Conservation (phyloP, 2,797 vertebrate genomes). For the Pristis pectinata region DNA sequence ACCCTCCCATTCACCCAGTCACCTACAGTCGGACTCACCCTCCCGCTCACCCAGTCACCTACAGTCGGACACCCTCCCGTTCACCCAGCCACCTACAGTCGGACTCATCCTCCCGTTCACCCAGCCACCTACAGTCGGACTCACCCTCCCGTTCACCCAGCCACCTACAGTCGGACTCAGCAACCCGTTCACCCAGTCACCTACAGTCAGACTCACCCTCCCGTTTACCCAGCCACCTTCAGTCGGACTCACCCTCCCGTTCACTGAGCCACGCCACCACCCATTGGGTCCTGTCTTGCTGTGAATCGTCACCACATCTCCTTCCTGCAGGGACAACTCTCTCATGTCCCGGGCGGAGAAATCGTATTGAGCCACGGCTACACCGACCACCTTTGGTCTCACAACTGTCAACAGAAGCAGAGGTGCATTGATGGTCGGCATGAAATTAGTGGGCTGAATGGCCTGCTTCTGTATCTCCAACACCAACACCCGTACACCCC, state of each 20-base stretch:
- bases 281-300: constrained; percentile 88
- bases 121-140: too few relatives aligned
- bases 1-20: too few relatives aligned
- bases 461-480: too few relatives aligned
- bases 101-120: too few relatives aligned
- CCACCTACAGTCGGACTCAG: too few relatives aligned
- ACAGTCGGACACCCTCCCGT: too few relatives aligned
- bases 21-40: too few relatives aligned
- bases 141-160: too few relatives aligned
- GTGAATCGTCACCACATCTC: constrained; percentile 91
- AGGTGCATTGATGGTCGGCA: not conserved
- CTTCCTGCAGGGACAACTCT: constrained; percentile 83
- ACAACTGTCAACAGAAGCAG: constrained; percentile 64
- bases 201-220: not conserved
- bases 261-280: constrained; percentile 96
- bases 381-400: constrained; percentile 82
- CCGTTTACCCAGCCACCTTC: not conserved
- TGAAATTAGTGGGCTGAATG: too few relatives aligned
- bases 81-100: too few relatives aligned
- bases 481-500: not conserved
- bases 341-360: constrained; percentile 89
- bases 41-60: too few relatives aligned
- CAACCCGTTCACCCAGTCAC: too few relatives aligned
- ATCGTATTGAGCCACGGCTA: constrained; percentile 93
- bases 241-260: constrained; percentile 72